These are phyloP conservation scores for Cirrhinus molitorella DNA, from an alignment of 2,797 vertebrate genomes.

Conservation along the genomic window DNA sequence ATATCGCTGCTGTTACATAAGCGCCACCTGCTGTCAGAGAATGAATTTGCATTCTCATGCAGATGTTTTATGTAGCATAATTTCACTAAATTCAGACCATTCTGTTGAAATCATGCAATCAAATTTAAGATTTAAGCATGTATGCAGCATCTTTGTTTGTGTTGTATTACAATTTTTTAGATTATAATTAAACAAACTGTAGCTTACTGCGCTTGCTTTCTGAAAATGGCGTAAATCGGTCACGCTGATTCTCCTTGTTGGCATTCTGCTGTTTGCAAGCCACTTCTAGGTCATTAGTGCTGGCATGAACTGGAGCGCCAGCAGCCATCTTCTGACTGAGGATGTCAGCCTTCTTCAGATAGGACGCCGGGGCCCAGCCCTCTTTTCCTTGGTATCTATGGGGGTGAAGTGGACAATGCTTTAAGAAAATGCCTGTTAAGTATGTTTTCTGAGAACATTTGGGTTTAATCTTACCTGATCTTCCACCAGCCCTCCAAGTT, in stretches of 20 bases:
- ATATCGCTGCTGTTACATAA: background rate
- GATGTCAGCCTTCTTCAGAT: slow-evolving; percentile 90
- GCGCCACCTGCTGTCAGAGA: background rate
- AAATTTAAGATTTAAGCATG: too few relatives aligned
- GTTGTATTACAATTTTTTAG: background rate
- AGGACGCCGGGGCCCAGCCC: slow-evolving; percentile 98
- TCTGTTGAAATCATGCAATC: too few relatives aligned
- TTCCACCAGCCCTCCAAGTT: slow-evolving; percentile 99
- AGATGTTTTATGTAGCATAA: background rate
- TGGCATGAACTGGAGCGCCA: slow-evolving; percentile 80
- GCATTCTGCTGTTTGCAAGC: slow-evolving; percentile 81
- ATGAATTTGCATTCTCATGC: background rate
- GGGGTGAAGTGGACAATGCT: background rate
- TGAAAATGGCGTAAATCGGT: slow-evolving; percentile 77
- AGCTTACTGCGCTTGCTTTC: slow-evolving; percentile 74
- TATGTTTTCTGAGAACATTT: background rate
- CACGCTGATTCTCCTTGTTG: slow-evolving; percentile 82
- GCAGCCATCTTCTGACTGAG: slow-evolving; percentile 84
- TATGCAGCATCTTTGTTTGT: too few relatives aligned
- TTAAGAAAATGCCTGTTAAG: background rate
- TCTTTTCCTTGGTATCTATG: slow-evolving; percentile 92
- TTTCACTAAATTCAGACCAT: background rate
- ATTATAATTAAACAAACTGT: background rate
- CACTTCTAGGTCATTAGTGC: slow-evolving; percentile 89
- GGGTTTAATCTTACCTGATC: slow-evolving; percentile 85